Base-by-base conservation (phyloP, 2,888 invertebrate genomes). In the Drosophila villosipedis region DNA sequence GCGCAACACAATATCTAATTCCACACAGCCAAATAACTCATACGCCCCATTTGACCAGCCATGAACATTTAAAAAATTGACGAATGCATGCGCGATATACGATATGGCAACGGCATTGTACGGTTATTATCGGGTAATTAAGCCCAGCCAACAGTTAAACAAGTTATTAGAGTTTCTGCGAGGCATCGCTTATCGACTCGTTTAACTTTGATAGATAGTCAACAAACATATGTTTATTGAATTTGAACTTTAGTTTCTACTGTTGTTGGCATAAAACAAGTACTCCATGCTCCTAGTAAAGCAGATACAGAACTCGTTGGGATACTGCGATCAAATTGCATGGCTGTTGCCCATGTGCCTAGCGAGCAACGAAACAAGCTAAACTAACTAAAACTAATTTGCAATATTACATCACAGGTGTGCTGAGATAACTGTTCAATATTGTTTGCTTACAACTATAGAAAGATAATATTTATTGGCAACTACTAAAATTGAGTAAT, bases 51-150 rank as follows among this genome's bases (percentile, higher is more conserved):
- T 22, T 22, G 57, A n/a, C 30, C 14, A 16, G 30, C 30, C n/a
- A n/a, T 52, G 31, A 22, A 14, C 37, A 55, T 52, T 57, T n/a
- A 57, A 52, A 30, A 22, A 10, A 52, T 57, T 55, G 41, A 57
- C 30, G n/a, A 47, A 7, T 55, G 28, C 37, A 54, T 47, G 37
- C 52, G 41, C 22, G 58, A 58, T 22, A 58, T 58, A 25, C 31
- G 43, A 58, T 68, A 47, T 37, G 52, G n/a, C 19, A 16, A 7
- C 35, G 49, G 19, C 35, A 50, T 28, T 61, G 37, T 61, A 28
- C 37, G 7, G 37, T 50, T 50, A 30, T 61, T 61, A 50, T 50
- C 35, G 61, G 28, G 37, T 61, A 61, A 61, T 37, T 28, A 30
- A 35, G 30, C 12, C 35, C 22, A 35, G 60, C 49, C 25, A 30